phyloP scores from a whole-genome alignment of 1,140 invertebrate genomes.

The Psilanteris sp. region DNA sequence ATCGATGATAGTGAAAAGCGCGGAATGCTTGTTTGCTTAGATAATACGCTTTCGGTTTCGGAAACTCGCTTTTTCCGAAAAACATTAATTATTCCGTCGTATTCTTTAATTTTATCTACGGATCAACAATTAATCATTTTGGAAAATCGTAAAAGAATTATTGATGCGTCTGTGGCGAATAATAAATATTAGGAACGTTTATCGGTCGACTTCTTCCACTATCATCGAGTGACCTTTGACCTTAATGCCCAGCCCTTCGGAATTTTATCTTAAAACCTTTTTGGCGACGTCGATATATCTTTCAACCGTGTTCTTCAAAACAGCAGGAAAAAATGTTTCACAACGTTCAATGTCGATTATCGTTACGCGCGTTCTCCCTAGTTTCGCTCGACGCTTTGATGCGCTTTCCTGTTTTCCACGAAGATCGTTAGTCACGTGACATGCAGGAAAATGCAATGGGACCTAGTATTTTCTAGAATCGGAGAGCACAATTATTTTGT shows the following conservation, averaged over 20 bases:
- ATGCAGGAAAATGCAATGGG: conserved; percentile 47
- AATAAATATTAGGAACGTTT: conserved; percentile 25
- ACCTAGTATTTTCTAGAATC: conserved; percentile 33
- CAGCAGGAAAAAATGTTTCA: conserved; percentile 31
- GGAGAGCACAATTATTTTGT: conserved; percentile 36
- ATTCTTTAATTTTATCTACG: neutral
- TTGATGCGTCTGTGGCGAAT: neutral
- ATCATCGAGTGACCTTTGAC: conserved; percentile 45
- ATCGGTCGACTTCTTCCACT: conserved; percentile 14
- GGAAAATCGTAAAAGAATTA: conserved; percentile 8
- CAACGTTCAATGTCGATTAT: conserved; percentile 58
- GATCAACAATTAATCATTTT: conserved; percentile 4
- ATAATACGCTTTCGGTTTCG: too few relatives aligned
- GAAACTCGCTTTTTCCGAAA: too few relatives aligned
- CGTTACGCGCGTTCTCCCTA: conserved; percentile 30
- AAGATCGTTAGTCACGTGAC: conserved; percentile 50
- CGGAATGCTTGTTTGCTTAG: too few relatives aligned
- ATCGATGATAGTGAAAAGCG: too few relatives aligned
- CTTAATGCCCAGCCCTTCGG: conserved; percentile 40
- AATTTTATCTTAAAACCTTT: conserved; percentile 57
- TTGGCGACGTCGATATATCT: conserved; percentile 51
- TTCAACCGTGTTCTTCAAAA: conserved; percentile 15
- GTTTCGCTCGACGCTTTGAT: conserved; percentile 31
- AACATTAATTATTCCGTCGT: too few relatives aligned
- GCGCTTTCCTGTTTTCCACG: conserved; percentile 50